Evolutionary conservation across 2,888 invertebrate species (phyloP), one percentile per base, ranked within the genome.

Genomic region (Ceriagrion tenellum): DNA sequence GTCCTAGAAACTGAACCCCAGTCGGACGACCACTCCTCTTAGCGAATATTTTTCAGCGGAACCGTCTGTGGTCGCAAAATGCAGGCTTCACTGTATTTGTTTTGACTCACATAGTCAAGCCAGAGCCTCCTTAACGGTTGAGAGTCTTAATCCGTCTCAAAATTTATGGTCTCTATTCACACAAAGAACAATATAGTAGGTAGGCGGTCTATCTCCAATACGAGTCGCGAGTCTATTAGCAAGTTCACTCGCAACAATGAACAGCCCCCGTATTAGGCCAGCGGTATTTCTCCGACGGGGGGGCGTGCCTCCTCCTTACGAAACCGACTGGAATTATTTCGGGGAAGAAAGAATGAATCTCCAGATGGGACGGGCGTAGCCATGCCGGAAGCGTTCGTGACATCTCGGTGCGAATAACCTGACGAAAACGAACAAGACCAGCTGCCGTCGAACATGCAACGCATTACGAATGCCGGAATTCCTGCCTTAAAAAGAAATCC

Each of bases 301-400:
- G 35, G 81, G 81, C 81, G 81, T 81, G 81, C 16, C 81, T 81
- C 81, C 0, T 18, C 30, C 16, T n/a, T 69, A n/a, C 47, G 4
- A 47, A 47, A 16, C 26, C 81, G 81, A 18, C 69, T 12, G 69
- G 69, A 69, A 30, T 30, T 81, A 81, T 81, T 81, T 35, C 35
- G 81, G 81, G 35, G 81, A 81, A 81, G 69, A 69, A 4, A 69
- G 81, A 81, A 81, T 81, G 81, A 81, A 81, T 81, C 81, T n/a
- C n/a, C 81, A n/a, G 16, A 10, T 8, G 81, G 81, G 35, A 35
- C 13, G 35, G 16, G 81, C 30, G 81, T 81, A 26, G 18, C 69
- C 69, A 69, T 69, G 30, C 81, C 81, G 81, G 81, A 81, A 81
- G 81, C 30, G 18, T 18, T 26, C 81, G 35, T 35, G 35, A 81